Evolutionary conservation across 2,797 vertebrate species (phyloP).

Genomic region (Heteromormyrus szaboi): DNA sequence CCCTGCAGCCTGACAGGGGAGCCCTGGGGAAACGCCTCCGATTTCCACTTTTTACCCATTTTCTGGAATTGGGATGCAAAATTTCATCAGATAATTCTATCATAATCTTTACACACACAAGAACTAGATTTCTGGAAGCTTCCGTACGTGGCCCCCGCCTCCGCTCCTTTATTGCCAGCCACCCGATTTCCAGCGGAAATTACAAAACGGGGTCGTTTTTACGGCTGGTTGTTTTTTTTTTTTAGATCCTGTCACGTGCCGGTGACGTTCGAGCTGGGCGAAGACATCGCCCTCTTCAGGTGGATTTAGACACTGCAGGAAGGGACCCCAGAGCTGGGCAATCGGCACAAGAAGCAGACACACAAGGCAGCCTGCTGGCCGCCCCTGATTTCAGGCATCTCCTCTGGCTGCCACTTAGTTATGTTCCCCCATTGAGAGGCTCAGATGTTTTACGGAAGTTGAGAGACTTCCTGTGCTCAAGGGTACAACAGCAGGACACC

Average conservation of each 20-base stretch:
- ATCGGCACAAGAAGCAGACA: neutral
- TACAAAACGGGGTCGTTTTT: neutral
- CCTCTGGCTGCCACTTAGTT: neutral
- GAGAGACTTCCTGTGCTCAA: neutral
- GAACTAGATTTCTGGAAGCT: neutral
- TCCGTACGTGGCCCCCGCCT: neutral
- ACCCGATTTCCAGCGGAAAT: neutral
- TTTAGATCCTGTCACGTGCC: neutral
- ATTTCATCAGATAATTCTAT: slow-evolving; percentile 8
- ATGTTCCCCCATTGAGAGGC: neutral
- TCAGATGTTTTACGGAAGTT: neutral
- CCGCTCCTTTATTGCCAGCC: neutral
- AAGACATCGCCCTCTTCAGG: neutral
- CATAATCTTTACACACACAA: neutral
- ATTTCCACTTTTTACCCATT: neutral
- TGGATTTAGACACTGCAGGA: neutral
- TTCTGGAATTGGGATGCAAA: neutral
- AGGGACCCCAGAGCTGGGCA: neutral
- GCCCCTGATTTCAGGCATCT: neutral
- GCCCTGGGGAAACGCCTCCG: neutral
- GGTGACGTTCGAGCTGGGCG: neutral
- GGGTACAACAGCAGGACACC: neutral
- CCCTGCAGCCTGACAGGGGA: neutral
- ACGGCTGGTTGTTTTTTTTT: neutral
- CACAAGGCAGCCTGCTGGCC: neutral